phyloP scores from a whole-genome alignment of 1,140 invertebrate species.

The Myzus persicae region DNA sequence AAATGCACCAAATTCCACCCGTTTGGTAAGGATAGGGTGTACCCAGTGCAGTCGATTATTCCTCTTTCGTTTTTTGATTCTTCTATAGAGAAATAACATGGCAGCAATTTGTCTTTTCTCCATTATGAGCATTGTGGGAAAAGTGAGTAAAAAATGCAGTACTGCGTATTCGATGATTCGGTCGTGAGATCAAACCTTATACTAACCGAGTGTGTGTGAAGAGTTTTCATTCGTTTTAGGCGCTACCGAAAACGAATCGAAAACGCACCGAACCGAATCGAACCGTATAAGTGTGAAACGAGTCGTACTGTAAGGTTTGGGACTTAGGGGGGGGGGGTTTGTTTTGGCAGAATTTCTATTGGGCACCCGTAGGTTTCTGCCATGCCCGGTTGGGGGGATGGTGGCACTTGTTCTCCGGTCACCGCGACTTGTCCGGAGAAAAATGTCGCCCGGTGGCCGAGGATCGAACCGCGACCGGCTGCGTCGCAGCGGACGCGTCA shows the following conservation, averaged over 20 bases:
- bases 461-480: too few species aligned
- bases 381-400: too few species aligned
- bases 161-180: slow-evolving; percentile 2
- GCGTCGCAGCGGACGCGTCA: too few species aligned
- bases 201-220: slow-evolving; percentile 21
- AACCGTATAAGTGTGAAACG: slow-evolving; percentile 22
- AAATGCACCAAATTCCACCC: slow-evolving; percentile 28
- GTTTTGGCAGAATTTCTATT: too few species aligned
- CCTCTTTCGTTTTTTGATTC: neutral
- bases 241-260: slow-evolving; percentile 5
- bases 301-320: too few species aligned
- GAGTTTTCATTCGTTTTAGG: neutral
- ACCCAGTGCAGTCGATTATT: slow-evolving; percentile 17
- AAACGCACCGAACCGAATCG: neutral
- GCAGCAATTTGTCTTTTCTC: too few species aligned
- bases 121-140: too few species aligned
- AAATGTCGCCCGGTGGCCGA: too few species aligned
- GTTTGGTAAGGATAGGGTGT: slow-evolving; percentile 8
- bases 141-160: neutral
- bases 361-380: too few species aligned
- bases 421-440: too few species aligned
- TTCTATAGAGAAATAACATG: neutral
- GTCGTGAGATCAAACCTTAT: slow-evolving; percentile 23
- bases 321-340: too few species aligned
- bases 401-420: too few species aligned